A percentile compares a stretch with the other conserved stretches of the same genome.
Conservation (phyloP, 2,888 invertebrate genomes). For the Kuschelorhynchus macadamiae region DNA sequence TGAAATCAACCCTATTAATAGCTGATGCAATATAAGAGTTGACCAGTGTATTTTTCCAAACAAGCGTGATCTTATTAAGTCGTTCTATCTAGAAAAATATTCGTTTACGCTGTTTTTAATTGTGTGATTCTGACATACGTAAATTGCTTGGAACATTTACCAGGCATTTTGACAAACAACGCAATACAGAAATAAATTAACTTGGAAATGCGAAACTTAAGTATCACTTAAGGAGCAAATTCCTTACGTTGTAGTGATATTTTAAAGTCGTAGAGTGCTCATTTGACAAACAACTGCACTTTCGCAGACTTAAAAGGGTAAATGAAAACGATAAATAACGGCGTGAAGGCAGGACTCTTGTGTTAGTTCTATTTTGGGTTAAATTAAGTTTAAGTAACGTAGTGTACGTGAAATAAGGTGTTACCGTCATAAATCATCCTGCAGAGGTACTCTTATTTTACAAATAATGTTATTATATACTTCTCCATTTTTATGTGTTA, state of each 20-base stretch:
- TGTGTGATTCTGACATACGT: too few relatives aligned
- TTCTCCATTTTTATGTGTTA: too few relatives aligned
- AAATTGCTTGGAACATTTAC: neutral
- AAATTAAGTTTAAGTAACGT: constrained; percentile 27
- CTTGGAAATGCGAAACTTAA: constrained; percentile 26
- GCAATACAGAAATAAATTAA: constrained; percentile 32
- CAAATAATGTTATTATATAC: too few relatives aligned
- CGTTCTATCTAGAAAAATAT: too few relatives aligned
- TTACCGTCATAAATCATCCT: too few relatives aligned
- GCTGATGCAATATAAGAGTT: too few relatives aligned
- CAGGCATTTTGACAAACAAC: constrained; percentile 15
- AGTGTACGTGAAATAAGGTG: constrained; percentile 11
- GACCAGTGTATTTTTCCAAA: too few relatives aligned
- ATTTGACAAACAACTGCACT: constrained; percentile 45
- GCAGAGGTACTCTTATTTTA: too few relatives aligned
- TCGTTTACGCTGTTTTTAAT: too few relatives aligned
- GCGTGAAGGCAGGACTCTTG: constrained; percentile 27
- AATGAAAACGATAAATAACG: constrained; percentile 49
- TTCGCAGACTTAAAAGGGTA: constrained; percentile 42
- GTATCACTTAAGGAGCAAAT: constrained; percentile 37
- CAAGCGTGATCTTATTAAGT: too few relatives aligned
- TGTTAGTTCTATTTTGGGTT: constrained; percentile 32
- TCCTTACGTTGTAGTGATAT: constrained; percentile 36
- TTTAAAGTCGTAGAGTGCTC: constrained; percentile 38
- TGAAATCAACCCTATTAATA: too few relatives aligned